Evolutionary conservation across 1,140 invertebrate species (phyloP), one percentile per base, ranked within the genome.

Genomic region (Drosophila virilis): DNA sequence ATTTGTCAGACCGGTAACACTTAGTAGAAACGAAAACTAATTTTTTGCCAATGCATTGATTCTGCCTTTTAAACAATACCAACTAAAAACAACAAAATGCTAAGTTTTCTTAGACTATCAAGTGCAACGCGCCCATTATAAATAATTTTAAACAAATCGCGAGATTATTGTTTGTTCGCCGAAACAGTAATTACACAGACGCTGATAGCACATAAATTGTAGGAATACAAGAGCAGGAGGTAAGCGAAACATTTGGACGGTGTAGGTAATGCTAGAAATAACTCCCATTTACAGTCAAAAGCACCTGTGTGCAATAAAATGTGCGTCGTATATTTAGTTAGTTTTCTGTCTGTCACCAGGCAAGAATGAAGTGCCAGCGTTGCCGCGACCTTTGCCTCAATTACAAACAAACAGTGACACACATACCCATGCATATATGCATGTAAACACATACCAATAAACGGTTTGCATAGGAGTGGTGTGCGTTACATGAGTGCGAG

Each of bases 301-400:
- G 33, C n/a, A 78, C 65, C 35, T 78, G 64, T 51, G 57, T 70
- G 78, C 83, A 70, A 52, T 81, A 75, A 75, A 81, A 81, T 73
- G 59, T 73, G 28, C 40, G 59, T 62, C 51, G 52, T 32, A 57
- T 37, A 50, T 74, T 61, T 61, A 17, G 43, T 52, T 38, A 17
- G 38, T 70, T 28, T 52, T 45, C 37, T 40, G 42, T 22, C 66
- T 57, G 58, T 55, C 32, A 48, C 52, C 51, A 58, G n/a, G 52
- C 38, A 40, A 38, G 50, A 32, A 51, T 64, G 33, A 51, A 51
- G 62, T 55, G 66, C 57, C 43, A 75, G 66, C 50, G 64, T 46
- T 51, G 75, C 70, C 84, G 84, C 83, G 83, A 88, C 83, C 83
- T 88, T 88, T 88, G 83, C 83, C 83, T 88, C 84, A 88, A 89